Base-by-base conservation (phyloP, 2,797 vertebrate species). In the Sebastes elongatus region DNA sequence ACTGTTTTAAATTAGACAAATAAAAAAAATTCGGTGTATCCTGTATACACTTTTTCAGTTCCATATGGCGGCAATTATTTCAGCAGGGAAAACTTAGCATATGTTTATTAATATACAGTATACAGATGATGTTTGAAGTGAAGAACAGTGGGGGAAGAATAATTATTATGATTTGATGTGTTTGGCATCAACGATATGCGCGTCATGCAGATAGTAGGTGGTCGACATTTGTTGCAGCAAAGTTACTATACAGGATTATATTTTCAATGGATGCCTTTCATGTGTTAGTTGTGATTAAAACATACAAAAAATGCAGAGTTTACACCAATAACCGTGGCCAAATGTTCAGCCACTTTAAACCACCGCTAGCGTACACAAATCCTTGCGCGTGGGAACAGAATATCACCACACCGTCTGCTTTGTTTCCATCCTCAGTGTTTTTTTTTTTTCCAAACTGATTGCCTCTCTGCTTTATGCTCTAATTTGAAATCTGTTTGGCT, bases 401-500 rank as follows among this genome's bases (percentile, higher is more conserved):
- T 83, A 90, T 83, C 86, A 84, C 71, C 71, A 73, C 82, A 75
- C 86, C 56, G 80, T 88, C 88, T 88, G 91, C 85, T 93, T 88
- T 89, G 91, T 94, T 91, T 92, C 86, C 75, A 74, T 78, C 82
- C 89, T 91, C 89, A 73, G 89, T 93, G 90, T 10, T 14, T 64
- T 38, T 90, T 93, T 72, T 23, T 89, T 5, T 86, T 83, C 88
- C 83, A 55, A 94, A 94, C 90, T 89, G 92, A 95, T 94, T 94
- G 94, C 88, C 92, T 93, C 92, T 92, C 90, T 79, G 90, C 93
- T 95, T 96, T 93, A 94, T 93, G 93, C 93, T 94, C 89, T 94
- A 93, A 95, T 96, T 95, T 95, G 80, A 96, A 95, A 96, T 95
- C 94, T 95, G 94, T 95, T 96, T 92, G 92, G 87, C 93, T 94